These are phyloP conservation scores for Chloebia gouldiae DNA, from an alignment of 2,113 vertebrate species.

Conservation along the genomic window DNA sequence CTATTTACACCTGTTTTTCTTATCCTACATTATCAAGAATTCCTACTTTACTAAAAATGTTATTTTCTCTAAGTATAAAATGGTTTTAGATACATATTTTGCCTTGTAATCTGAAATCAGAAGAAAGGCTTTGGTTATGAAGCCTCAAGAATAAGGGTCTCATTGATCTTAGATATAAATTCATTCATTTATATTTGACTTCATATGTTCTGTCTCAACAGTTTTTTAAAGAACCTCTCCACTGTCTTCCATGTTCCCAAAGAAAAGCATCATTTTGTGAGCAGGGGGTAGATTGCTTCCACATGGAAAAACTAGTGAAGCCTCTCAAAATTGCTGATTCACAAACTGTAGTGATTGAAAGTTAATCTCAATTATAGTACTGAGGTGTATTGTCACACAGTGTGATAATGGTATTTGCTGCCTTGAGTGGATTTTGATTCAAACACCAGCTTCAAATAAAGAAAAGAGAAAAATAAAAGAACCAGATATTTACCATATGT, in stretches of 20 bases:
- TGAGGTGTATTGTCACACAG: constrained; percentile 11
- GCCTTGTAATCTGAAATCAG: neutral
- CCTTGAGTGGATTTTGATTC: constrained; percentile 48
- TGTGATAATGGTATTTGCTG: constrained; percentile 65
- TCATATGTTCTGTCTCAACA: neutral
- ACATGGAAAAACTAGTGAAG: constrained; percentile 11
- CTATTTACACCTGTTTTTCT: neutral
- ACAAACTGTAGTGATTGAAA: constrained; percentile 68
- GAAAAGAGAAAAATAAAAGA: neutral
- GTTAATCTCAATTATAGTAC: constrained; percentile 62
- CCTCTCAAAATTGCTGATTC: constrained; percentile 58
- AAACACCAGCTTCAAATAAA: constrained; percentile 12
- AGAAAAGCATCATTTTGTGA: constrained; percentile 20
- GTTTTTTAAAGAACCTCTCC: constrained; percentile 1
- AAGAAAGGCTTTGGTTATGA: neutral
- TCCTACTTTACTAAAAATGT: neutral
- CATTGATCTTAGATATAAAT: neutral
- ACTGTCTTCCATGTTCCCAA: neutral
- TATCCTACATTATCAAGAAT: neutral
- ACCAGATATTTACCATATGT: neutral
- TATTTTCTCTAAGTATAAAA: neutral
- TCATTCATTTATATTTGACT: neutral
- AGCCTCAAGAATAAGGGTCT: neutral
- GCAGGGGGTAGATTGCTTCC: constrained; percentile 49
- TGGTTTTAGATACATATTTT: neutral